These are phyloP conservation scores for Chitala chitala DNA, from an alignment of 2,113 vertebrate species.

Conservation along the genomic window DNA sequence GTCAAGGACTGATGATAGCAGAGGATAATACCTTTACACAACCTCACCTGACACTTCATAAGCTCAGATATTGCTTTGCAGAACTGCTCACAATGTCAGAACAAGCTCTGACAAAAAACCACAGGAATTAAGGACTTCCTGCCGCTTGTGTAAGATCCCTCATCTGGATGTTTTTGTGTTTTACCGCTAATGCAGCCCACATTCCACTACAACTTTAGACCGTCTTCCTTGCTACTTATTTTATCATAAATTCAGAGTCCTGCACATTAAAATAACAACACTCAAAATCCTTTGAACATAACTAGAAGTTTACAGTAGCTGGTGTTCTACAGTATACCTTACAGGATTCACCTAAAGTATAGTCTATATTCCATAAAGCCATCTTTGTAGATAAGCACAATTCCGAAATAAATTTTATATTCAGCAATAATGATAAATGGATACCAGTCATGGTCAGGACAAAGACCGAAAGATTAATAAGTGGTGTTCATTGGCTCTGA, in stretches of 20 bases:
- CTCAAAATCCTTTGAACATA: too few relatives aligned
- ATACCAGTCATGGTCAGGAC: not conserved
- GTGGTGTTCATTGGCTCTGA: not conserved
- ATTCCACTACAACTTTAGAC: too few relatives aligned
- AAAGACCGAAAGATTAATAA: not conserved
- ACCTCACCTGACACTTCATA: constrained; percentile 3
- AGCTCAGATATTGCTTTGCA: constrained; percentile 12
- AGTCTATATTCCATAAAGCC: too few relatives aligned
- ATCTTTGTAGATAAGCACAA: too few relatives aligned
- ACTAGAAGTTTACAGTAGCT: too few relatives aligned
- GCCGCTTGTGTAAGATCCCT: not conserved
- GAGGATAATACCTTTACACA: not conserved
- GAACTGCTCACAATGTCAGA: not conserved
- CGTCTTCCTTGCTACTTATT: too few relatives aligned
- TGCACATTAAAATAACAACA: too few relatives aligned
- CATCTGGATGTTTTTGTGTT: too few relatives aligned
- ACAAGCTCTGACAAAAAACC: not conserved
- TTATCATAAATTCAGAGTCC: too few relatives aligned
- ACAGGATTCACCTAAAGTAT: too few relatives aligned
- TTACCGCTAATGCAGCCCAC: too few relatives aligned
- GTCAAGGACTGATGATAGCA: not conserved
- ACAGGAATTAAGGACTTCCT: not conserved
- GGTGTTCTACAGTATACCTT: too few relatives aligned
- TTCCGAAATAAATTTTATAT: not conserved
- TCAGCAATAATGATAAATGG: not conserved